Evolutionary conservation across 2,113 vertebrate species (phyloP), one percentile per base, ranked within the genome.

Genomic region (Pandion haliaetus): DNA sequence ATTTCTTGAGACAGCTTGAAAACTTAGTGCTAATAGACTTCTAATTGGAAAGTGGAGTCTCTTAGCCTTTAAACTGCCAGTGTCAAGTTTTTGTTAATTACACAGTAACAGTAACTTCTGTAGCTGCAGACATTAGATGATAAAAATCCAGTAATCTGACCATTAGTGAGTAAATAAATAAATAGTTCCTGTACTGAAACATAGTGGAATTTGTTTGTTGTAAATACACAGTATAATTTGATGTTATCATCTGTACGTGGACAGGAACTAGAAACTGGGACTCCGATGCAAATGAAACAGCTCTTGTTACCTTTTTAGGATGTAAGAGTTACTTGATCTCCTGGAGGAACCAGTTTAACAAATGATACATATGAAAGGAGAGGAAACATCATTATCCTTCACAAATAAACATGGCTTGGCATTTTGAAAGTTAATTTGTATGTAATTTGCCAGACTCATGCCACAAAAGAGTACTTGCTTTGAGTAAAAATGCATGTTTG

Each of bases 311-410:
- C 73, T 94, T 95, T 96, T 93, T 95, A 95, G 88, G 95, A 71
- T 49, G 17, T 17, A 16, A 79, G 83, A 54, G 91, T 85, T 97
- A 96, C 90, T 96, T 98, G 94, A 97, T 96, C 96, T 96, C 58
- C 71, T 82, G 79, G 81, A 96, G n/a, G 63, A 96, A 80, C 91
- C 86, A 89, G 80, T 97, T 97, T 89, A 95, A 95, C 86, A 96
- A 92, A 94, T 84, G 86, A 93, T 97, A 78, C 61, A 59, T 89
- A 20, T 70, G 78, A 95, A 97, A 73, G 72, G 72, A 82, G 80
- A 84, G 94, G 93, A 93, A 95, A 91, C 50, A 77, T 78, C 58
- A 52, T 87, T 95, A 71, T 95, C 19, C 25, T 82, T 42, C 83
- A 61, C 92, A 92, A 90, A 93, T 89, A 95, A 94, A 78, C 50